Evolutionary conservation across 1,140 invertebrate species (phyloP).

Genomic region (Eurosta solidaginis): DNA sequence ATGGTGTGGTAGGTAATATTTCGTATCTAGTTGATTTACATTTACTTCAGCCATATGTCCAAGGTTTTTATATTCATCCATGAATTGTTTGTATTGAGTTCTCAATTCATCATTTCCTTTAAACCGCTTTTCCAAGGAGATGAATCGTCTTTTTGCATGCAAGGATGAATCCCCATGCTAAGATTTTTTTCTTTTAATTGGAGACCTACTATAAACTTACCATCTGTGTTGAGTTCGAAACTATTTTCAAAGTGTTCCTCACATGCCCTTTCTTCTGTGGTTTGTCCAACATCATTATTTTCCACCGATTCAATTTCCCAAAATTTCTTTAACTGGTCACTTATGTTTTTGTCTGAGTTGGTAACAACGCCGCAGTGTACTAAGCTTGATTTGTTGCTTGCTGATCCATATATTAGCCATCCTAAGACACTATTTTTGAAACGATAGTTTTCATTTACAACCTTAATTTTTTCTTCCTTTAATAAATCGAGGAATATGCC

Average conservation of each 20-base stretch:
- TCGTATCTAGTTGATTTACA: constrained; percentile 33
- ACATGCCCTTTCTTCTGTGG: constrained; percentile 35
- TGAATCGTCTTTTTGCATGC: constrained; percentile 44
- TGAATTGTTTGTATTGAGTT: constrained; percentile 38
- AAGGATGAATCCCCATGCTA: constrained; percentile 46
- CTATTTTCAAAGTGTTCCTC: constrained; percentile 21
- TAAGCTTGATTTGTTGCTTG: not conserved
- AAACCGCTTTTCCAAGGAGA: constrained; percentile 49
- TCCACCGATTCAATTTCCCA: constrained; percentile 43
- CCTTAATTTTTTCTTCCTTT: constrained; percentile 34
- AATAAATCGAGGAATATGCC: constrained; percentile 40
- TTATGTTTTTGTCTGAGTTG: not conserved
- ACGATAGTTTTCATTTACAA: not conserved
- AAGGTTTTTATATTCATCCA: constrained; percentile 50
- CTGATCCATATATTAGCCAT: constrained; percentile 35
- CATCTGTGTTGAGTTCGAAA: constrained; percentile 13
- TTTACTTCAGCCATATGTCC: constrained; percentile 54
- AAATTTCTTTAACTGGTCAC: constrained; percentile 38
- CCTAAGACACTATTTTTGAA: constrained; percentile 37
- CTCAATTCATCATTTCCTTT: constrained; percentile 38
- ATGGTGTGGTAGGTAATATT: constrained; percentile 49
- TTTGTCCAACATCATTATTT: not conserved
- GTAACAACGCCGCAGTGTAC: not conserved
- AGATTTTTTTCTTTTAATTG: constrained; percentile 35
- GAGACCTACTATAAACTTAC: constrained; percentile 37